These are phyloP conservation scores for Podabrus alpinus DNA, from an alignment of 2,888 invertebrate genomes.

Conservation along the genomic window DNA sequence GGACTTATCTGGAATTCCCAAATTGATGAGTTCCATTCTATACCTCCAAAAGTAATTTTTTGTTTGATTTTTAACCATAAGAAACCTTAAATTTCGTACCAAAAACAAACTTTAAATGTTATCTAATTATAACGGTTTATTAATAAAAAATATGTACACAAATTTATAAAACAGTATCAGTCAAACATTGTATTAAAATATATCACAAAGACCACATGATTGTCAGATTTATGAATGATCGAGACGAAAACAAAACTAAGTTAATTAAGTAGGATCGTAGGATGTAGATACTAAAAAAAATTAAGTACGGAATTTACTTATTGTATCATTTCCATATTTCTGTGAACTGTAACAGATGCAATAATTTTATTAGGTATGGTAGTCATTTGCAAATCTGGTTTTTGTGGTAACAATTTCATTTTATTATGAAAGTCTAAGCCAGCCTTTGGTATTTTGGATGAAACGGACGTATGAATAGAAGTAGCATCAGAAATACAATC, in stretches of 20 bases:
- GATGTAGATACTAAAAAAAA: not conserved
- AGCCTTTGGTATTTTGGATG: conserved; percentile 45
- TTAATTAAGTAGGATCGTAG: conserved; percentile 17
- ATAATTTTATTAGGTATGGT: conserved; percentile 60
- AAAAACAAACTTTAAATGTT: conserved; percentile 69
- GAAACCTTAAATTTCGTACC: too few relatives aligned
- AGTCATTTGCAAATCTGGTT: conserved; percentile 39
- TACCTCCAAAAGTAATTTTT: too few relatives aligned
- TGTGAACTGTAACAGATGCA: conserved; percentile 88
- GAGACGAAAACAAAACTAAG: conserved; percentile 17
- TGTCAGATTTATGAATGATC: conserved; percentile 30
- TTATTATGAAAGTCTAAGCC: conserved; percentile 29
- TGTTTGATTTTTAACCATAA: too few relatives aligned
- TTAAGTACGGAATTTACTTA: conserved; percentile 31
- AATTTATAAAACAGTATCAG: conserved; percentile 34
- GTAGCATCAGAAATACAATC: conserved; percentile 65
- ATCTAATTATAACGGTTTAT: conserved; percentile 13
- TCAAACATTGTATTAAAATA: conserved; percentile 32
- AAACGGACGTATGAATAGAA: conserved; percentile 60
- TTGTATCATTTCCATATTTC: conserved; percentile 81
- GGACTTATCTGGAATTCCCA: too few relatives aligned
- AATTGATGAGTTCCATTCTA: too few relatives aligned
- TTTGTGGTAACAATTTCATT: conserved; percentile 36
- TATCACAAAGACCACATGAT: conserved; percentile 39
- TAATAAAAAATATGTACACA: conserved; percentile 35